Base-by-base conservation (phyloP, 2,888 invertebrate species). In the Hemithea aestivaria region DNA sequence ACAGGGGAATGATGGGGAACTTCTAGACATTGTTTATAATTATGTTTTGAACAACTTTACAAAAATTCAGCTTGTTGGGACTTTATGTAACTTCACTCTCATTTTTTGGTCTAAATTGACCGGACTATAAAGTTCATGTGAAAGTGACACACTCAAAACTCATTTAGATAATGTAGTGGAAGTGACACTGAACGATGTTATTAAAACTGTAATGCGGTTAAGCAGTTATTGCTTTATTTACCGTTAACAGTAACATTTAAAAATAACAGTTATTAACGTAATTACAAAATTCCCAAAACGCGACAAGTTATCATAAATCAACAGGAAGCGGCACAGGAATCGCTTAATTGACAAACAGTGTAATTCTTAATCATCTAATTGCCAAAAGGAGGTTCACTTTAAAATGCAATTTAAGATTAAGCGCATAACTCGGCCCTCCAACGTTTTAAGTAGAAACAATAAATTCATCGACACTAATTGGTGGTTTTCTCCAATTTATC, bases 391-490 rank as follows among this genome's bases (percentile, higher is more conserved):
- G 36, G 33, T 7, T 26, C 33, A 73, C 73, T 73, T 77, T 73
- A 63, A 82, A 84, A 74, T 65, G 73, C 75, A 80, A 79, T 80
- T 77, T 75, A 69, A 82, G 81, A 84, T 83, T 82, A 81, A 81
- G 74, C 73, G 46, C 53, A 53, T 53, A 51, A 77, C 69, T 71
- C 65, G 74, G 78, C 81, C 83, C 85, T 82, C 84, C 85, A 81
- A 83, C 83, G 83, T 76, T 84, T 84, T 85, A 85, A 85, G 85
- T 81, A 83, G 84, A 84, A 85, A 87, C 85, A 87, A 87, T 87
- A 87, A 87, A 85, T 85, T 87, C 84, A 85, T 87, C 85, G 87
- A 82, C 85, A 83, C 87, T 87, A 87, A 87, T 87, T 87, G 87
- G 87, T 85, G 85, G 87, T 87, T 87, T 85, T 87, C 85, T 85